Evolutionary conservation across 2,797 vertebrate genomes (phyloP).

Genomic region (Macropodus opercularis): DNA sequence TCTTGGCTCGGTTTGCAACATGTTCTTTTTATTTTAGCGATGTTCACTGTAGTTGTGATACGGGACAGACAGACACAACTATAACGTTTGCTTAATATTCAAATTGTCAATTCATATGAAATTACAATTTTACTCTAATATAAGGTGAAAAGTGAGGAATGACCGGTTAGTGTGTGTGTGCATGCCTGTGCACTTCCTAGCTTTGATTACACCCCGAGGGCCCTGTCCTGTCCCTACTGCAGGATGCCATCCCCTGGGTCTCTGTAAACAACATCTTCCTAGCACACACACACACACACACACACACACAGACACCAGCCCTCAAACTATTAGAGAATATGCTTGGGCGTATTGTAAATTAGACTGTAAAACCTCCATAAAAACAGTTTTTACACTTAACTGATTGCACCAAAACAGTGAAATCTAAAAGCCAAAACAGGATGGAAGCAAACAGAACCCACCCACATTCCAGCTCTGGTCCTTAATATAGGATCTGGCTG

Average conservation of each 20-base stretch:
- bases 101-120: conserved; percentile 27
- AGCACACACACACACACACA: conserved; percentile 48
- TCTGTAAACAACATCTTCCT: conserved; percentile 79
- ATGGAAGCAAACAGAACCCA: conserved; percentile 55
- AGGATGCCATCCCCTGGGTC: conserved; percentile 77
- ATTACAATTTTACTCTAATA: conserved; percentile 54
- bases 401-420: conserved; percentile 32
- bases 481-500: conserved; percentile 61
- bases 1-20: conserved; percentile 8
- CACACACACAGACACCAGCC: conserved; percentile 16
- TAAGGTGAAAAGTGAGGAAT: conserved; percentile 47
- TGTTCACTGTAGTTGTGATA: too few species aligned
- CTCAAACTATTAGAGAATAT: conserved; percentile 22
- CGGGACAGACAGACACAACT: conserved; percentile 3
- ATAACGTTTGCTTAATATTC: too few species aligned
- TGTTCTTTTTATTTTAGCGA: not conserved
- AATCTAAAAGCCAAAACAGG: conserved; percentile 53
- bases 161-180: conserved; percentile 27
- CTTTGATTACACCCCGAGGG: conserved; percentile 76
- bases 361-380: conserved; percentile 4
- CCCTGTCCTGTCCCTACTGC: conserved; percentile 67
- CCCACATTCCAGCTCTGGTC: conserved; percentile 63
- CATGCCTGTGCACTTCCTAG: conserved; percentile 68
- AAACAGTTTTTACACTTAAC: conserved; percentile 27
- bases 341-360: conserved; percentile 29